Conservation (phyloP, 2,113 vertebrate species). For the Calidris pygmaea region DNA sequence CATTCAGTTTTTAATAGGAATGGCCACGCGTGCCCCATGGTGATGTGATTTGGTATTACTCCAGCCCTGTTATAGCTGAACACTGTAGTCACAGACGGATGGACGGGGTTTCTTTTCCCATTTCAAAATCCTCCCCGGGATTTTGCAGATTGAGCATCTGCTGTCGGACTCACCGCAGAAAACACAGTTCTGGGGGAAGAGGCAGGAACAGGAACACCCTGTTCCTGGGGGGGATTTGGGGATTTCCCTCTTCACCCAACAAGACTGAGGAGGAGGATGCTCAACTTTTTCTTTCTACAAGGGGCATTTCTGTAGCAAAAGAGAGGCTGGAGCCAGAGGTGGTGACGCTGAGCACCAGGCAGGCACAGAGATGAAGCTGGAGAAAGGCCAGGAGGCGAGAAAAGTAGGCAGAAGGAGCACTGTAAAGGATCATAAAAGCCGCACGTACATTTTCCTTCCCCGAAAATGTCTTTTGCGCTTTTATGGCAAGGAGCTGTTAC, state of each 20-base stretch:
- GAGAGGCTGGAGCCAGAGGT: not conserved
- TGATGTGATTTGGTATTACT: not conserved
- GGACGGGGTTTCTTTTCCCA: not conserved
- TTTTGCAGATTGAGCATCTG: not conserved
- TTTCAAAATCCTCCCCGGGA: not conserved
- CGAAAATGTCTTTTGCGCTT: constrained; percentile 49
- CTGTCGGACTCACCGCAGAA: not conserved
- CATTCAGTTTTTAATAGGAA: not conserved
- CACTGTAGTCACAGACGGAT: not conserved
- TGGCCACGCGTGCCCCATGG: not conserved
- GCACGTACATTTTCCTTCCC: not conserved
- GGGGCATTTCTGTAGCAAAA: not conserved
- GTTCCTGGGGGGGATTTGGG: not conserved
- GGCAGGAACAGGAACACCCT: not conserved
- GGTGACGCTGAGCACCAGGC: not conserved
- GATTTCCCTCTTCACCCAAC: not conserved
- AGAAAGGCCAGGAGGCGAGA: not conserved
- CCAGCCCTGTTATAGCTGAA: not conserved
- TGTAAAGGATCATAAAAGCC: constrained; percentile 14
- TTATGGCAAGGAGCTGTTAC: constrained; percentile 42
- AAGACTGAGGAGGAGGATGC: not conserved
- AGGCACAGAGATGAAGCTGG: not conserved
- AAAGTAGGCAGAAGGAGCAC: not conserved
- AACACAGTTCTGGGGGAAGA: not conserved
- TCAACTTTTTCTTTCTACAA: not conserved